phyloP scores from a whole-genome alignment of 2,113 vertebrate species.

The Pelodiscus sinensis region DNA sequence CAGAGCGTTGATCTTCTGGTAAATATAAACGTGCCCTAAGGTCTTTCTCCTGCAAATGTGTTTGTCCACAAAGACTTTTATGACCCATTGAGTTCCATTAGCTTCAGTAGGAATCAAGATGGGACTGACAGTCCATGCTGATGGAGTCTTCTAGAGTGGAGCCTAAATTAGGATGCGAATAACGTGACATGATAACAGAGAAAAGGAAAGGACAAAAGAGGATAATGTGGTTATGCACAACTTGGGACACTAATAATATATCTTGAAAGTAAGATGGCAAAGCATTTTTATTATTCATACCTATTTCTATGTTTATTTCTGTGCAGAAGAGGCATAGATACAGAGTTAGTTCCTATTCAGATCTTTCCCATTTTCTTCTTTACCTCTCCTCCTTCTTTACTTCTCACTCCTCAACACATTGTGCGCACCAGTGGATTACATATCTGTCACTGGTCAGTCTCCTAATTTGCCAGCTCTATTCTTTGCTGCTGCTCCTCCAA shows the following conservation, averaged over 20 bases:
- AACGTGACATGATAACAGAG: background rate
- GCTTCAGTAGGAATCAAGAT: background rate
- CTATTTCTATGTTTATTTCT: background rate
- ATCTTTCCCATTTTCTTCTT: background rate
- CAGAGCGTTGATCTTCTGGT: too few relatives aligned
- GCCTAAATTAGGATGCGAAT: background rate
- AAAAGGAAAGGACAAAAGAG: background rate
- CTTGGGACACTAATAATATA: background rate
- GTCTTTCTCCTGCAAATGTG: constrained; percentile 8
- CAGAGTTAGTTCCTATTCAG: accelerated
- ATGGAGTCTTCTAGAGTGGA: background rate
- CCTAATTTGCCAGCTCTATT: background rate
- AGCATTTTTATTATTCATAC: background rate
- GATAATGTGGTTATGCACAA: background rate
- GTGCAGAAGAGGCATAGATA: background rate
- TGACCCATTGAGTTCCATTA: background rate
- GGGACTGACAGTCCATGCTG: background rate
- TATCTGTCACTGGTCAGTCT: background rate
- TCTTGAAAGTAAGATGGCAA: background rate
- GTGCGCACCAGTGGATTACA: background rate
- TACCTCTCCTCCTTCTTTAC: background rate
- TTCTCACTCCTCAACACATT: background rate
- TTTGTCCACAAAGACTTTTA: background rate
- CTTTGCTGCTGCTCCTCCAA: background rate
- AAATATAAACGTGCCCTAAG: too few relatives aligned